phyloP scores from a whole-genome alignment of 2,888 invertebrate species.

The Netelia virgata region DNA sequence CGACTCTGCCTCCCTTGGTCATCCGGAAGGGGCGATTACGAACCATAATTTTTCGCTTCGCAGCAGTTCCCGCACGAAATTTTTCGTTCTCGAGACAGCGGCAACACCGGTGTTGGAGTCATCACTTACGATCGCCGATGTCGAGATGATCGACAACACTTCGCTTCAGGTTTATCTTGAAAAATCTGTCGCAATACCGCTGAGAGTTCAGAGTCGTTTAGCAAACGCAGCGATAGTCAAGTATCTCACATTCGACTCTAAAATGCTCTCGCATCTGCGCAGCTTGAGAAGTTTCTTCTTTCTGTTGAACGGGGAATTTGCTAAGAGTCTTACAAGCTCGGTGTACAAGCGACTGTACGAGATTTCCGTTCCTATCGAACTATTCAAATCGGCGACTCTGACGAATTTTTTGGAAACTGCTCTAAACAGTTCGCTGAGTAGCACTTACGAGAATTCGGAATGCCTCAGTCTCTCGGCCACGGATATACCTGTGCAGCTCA shows the following conservation, averaged over 20 bases:
- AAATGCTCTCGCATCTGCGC: slow-evolving; percentile 90
- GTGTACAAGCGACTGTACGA: slow-evolving; percentile 89
- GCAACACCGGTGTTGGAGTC: slow-evolving; percentile 70
- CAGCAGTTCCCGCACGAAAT: slow-evolving; percentile 69
- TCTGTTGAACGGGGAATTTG: slow-evolving; percentile 92
- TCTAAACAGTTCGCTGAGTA: slow-evolving; percentile 88
- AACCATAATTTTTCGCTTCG: slow-evolving; percentile 62
- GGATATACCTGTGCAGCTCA: slow-evolving; percentile 77
- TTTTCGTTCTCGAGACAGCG: slow-evolving; percentile 69
- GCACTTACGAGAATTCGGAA: slow-evolving; percentile 80
- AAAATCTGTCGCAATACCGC: slow-evolving; percentile 89
- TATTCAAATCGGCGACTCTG: slow-evolving; percentile 90
- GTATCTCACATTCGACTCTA: slow-evolving; percentile 88
- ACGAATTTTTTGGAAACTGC: slow-evolving; percentile 90
- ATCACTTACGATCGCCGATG: slow-evolving; percentile 78
- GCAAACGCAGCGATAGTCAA: slow-evolving; percentile 91
- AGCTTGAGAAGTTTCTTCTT: slow-evolving; percentile 93
- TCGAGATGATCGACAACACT: slow-evolving; percentile 82
- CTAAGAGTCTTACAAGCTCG: slow-evolving; percentile 89
- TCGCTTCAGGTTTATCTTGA: slow-evolving; percentile 87
- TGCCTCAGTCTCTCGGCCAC: slow-evolving; percentile 80
- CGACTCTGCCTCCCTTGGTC: slow-evolving; percentile 44
- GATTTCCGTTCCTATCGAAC: slow-evolving; percentile 88
- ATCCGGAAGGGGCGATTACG: slow-evolving; percentile 35
- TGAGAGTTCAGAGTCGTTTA: slow-evolving; percentile 89